phyloP scores from a whole-genome alignment of 2,113 vertebrate genomes.

The Alosa alosa region DNA sequence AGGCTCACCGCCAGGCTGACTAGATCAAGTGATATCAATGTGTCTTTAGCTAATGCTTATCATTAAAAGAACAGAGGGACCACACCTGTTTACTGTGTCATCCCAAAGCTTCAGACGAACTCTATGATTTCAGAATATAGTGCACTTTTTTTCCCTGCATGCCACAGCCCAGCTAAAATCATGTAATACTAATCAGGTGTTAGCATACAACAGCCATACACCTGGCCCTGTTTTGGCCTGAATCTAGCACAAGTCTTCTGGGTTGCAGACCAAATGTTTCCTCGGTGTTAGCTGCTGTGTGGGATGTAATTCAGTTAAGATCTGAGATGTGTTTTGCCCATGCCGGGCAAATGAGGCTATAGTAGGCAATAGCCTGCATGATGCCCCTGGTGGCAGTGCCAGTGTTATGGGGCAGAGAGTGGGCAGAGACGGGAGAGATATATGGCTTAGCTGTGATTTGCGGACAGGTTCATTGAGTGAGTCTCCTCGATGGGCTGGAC shows the following conservation, averaged over 20 bases:
- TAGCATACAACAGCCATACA: background rate
- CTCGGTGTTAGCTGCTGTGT: no score
- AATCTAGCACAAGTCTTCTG: no score
- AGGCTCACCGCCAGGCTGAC: background rate
- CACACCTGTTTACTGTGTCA: background rate
- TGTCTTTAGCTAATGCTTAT: background rate
- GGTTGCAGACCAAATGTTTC: no score
- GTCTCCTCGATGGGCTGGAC: background rate
- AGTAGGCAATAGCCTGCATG: background rate
- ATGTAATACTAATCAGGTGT: background rate
- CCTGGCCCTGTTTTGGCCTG: no score
- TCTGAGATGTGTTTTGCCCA: background rate
- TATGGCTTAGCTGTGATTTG: background rate
- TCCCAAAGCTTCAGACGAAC: background rate
- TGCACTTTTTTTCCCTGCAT: background rate
- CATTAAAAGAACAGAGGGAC: background rate
- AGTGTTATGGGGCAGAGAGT: background rate
- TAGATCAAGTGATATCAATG: background rate
- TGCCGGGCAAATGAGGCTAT: no score
- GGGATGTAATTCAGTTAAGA: background rate
- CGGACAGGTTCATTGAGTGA: background rate
- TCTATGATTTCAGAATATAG: background rate
- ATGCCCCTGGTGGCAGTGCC: background rate
- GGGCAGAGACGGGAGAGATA: background rate
- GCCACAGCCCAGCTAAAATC: background rate